Evolutionary conservation across 2,113 vertebrate genomes (phyloP).

Genomic region (Micromys minutus): DNA sequence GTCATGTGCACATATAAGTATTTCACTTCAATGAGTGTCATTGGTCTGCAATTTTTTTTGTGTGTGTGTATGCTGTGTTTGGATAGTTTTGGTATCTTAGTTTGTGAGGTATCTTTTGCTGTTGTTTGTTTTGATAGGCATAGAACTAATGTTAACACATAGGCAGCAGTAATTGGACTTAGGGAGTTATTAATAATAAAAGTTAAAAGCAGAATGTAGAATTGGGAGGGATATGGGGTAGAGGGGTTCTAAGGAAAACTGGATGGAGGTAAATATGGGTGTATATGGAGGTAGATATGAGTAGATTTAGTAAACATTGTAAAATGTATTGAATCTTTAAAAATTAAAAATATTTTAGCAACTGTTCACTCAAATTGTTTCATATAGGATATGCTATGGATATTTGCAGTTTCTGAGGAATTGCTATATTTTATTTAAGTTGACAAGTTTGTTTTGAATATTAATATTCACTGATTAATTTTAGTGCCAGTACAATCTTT

Average conservation of each 20-base stretch:
- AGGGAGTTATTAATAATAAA: not conserved
- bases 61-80: constrained; percentile 7
- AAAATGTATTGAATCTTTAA: not conserved
- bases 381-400: not conserved
- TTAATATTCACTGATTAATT: not conserved
- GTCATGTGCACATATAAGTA: not conserved
- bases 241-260: not conserved
- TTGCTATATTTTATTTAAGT: constrained; percentile 37
- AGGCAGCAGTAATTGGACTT: not conserved
- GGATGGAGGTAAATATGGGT: too few species aligned
- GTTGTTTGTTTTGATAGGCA: not conserved
- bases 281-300: not conserved
- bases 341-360: not conserved
- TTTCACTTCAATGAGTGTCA: not conserved
- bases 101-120: not conserved
- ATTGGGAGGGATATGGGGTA: not conserved
- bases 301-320: not conserved
- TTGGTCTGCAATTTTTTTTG: not conserved
- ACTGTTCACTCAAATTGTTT: not conserved
- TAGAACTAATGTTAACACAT: constrained; percentile 34
- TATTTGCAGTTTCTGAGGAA: constrained; percentile 33
- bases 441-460: not conserved
- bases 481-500: not conserved
- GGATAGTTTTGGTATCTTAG: not conserved
- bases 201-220: not conserved